Evolutionary conservation across 2,888 invertebrate genomes (phyloP).

Genomic region (Apamea monoglypha): DNA sequence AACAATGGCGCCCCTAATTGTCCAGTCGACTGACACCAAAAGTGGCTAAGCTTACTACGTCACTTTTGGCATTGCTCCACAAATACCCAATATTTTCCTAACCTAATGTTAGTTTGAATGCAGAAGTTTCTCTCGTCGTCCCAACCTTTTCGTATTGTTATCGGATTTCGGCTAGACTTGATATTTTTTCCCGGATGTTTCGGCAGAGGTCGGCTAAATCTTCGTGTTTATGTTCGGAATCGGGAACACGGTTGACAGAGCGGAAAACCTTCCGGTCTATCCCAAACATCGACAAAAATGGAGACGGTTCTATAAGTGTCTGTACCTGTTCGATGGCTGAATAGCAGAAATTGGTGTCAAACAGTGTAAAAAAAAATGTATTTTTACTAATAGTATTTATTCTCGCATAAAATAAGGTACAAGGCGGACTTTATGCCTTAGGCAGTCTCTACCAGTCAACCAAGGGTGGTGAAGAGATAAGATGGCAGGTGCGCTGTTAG

Average conservation of each 20-base stretch:
- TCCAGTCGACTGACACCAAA: background rate
- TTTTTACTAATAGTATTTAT: too few relatives aligned
- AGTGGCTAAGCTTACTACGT: background rate
- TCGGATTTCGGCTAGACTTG: constrained; percentile 34
- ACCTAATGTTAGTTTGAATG: constrained; percentile 13
- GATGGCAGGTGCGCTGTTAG: background rate
- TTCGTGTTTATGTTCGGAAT: constrained; percentile 12
- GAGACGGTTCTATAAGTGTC: background rate
- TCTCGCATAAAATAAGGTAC: too few relatives aligned
- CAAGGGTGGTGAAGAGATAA: background rate
- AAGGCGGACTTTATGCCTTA: background rate
- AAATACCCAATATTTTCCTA: background rate
- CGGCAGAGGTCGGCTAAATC: constrained; percentile 15
- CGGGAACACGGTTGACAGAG: constrained; percentile 13
- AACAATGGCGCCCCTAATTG: too few relatives aligned
- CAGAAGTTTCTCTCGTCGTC: background rate
- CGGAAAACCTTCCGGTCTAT: constrained; percentile 15
- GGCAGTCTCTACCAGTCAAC: background rate
- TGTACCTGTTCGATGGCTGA: background rate
- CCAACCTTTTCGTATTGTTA: constrained; percentile 40
- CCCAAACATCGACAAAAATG: constrained; percentile 4
- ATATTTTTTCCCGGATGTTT: constrained; percentile 28
- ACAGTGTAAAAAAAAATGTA: background rate
- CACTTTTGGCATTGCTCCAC: too few relatives aligned
- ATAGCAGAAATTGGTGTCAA: background rate